Base-by-base conservation (phyloP, 1,140 invertebrate species). In the Tetragonula clypearis region DNA sequence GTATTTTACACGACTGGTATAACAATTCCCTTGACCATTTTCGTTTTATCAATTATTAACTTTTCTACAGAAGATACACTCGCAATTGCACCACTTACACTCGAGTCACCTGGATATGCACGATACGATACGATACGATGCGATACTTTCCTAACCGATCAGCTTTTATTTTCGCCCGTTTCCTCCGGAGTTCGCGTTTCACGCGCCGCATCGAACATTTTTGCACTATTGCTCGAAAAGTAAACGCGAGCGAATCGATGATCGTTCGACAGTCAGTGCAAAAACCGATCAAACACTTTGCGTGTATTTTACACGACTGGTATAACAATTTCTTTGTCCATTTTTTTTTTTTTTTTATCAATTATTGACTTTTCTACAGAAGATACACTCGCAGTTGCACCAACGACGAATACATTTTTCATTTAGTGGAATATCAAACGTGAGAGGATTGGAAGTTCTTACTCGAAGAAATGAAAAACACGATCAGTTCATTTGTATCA, bases 61-160 rank as follows among this genome's bases (percentile, higher is more conserved):
- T 49, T 49, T 0, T 49, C 41, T 8, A 49, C 41, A 8, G 8
- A 12, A 60, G 11, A 60, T 60, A 60, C 58, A 15, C 41, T 49
- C 58, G 23, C 11, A 60, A 60, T 12, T 60, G 21, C 21, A 82
- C 71, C 74, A 82, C 71, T 88, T 90, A 80, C 69, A 68, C 66
- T 35, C 82, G 77, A 81, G 77, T 81, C 77, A 79, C 66, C 76
- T 79, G 72, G 56, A 77, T 84, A 89, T 15, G 30, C 74, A 75
- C 76, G 56, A 80, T 71, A 79, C 60, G 49, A 81, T 30, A 30
- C 30, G 30, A 30, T 30, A 30, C 30, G 30, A 30, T 30, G 5
- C 58, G 4, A 41, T 62, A 86, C 85, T 90, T 86, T 87, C 76
- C 60, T 85, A 49, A n/a, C 72, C 55, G 71, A 62, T n/a, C 53